phyloP scores from a whole-genome alignment of 2,113 vertebrate genomes.

The Nycticorax nycticorax region DNA sequence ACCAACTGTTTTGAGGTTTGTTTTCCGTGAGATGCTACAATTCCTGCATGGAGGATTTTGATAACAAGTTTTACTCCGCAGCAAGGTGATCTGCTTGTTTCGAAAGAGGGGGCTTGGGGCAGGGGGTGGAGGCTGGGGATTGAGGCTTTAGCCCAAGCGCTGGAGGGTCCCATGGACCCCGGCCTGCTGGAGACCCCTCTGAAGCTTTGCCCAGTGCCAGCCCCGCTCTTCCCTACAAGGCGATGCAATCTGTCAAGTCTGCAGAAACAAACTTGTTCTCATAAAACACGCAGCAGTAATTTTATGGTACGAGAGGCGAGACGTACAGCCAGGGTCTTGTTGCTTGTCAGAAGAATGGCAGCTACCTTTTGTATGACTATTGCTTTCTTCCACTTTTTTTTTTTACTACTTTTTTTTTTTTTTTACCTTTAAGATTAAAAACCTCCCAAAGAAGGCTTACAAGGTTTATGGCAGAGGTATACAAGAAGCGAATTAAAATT shows the following conservation, averaged over 20 bases:
- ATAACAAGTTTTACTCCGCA: not conserved
- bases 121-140: not conserved
- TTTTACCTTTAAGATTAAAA: slow-evolving; percentile 55
- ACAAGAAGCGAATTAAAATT: slow-evolving; percentile 68
- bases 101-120: rapidly evolving
- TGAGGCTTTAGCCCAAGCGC: not conserved
- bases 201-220: not conserved
- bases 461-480: slow-evolving; percentile 57
- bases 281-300: not conserved
- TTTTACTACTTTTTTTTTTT: not conserved
- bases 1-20: not conserved
- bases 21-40: not conserved
- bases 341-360: slow-evolving; percentile 23
- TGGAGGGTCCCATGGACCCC: not conserved
- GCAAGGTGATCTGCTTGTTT: not conserved
- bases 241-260: not conserved
- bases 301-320: not conserved
- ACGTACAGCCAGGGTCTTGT: not conserved
- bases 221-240: not conserved
- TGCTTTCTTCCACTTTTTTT: not conserved
- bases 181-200: not conserved
- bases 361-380: not conserved
- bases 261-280: not conserved
- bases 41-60: rapidly evolving
- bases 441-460: slow-evolving; percentile 3